Percentiles rank a stretch among this genome's conserved stretches.
Conservation (phyloP, 2,888 invertebrate species). For the Enchytraeus crypticus region DNA sequence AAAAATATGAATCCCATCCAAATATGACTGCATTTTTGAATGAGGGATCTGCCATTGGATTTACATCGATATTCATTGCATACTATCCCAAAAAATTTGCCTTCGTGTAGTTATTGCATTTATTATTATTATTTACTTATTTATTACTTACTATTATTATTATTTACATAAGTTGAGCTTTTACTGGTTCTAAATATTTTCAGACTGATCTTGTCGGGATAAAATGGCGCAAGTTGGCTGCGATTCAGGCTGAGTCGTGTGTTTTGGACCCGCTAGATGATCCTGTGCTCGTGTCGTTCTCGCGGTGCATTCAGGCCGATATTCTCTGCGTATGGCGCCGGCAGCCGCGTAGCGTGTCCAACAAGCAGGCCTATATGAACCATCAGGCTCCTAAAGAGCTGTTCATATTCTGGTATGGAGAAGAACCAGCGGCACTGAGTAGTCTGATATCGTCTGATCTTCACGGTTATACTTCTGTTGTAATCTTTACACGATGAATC, state of each 20-base stretch:
- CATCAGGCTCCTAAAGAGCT: conserved; percentile 66
- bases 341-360: conserved; percentile 50
- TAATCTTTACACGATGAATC: too few species aligned
- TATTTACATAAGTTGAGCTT: not conserved
- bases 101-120: too few species aligned
- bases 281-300: conserved; percentile 50
- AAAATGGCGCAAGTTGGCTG: conserved; percentile 78
- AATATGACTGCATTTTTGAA: too few species aligned
- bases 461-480: too few species aligned
- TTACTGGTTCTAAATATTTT: conserved; percentile 50
- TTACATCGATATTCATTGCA: too few species aligned
- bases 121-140: too few species aligned
- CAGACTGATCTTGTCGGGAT: conserved; percentile 99
- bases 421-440: conserved; percentile 49
- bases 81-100: too few species aligned
- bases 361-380: not conserved
- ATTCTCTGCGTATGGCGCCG: conserved; percentile 97
- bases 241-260: conserved; percentile 10
- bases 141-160: too few species aligned
- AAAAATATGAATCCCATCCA: too few species aligned
- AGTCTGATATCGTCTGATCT: conserved; percentile 60
- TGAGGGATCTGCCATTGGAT: too few species aligned
- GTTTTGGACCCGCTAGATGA: conserved; percentile 37
- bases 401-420: conserved; percentile 99
- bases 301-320: conserved; percentile 60